Evolutionary conservation across 2,888 invertebrate genomes (phyloP), one percentile per base, ranked within the genome.

Genomic region (Amphimallon solstitiale): DNA sequence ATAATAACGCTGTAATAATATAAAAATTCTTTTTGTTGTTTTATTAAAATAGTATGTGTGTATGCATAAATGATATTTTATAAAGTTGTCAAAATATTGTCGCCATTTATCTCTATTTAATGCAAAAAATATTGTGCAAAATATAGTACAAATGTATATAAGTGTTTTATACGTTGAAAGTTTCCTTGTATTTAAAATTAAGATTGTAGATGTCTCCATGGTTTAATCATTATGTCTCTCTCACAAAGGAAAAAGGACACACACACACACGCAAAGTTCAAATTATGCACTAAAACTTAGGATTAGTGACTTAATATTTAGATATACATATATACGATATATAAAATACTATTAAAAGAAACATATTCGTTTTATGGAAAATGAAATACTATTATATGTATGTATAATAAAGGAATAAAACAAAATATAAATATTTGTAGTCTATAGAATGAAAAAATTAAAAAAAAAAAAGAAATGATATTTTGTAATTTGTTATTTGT

Each of bases 121-220:
- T 19, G 12, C 54, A 19, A n/a, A 38, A 54, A 40, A 35, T 48
- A 48, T 63, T 59, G 60, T 66, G 54, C 66, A 67, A 63, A n/a
- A 67, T 48, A 67, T 34, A 63, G 63, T 59, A 67, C 63, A 67
- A 67, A 67, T 67, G 67, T 67, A 67, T 37, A 67, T 67, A 67
- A 67, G 48, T 67, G 67, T 67, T 67, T 67, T 65, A 49, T 65
- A 65, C 59, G 46, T 65, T 65, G 59, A 54, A 14, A 48, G 54
- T 48, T 63, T 56, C 49, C 37, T 46, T 56, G 48, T 56, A 48
- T 51, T 38, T 52, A 63, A 59, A 46, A 6, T 63, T 63, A 63
- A 67, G 54, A 29, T 37, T 17, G 34, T 66, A 43, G 40, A 61
- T 66, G 66, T 66, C 66, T 66, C 66, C 51, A 52, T 66, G 66